A percentile compares a stretch with the other conserved stretches of the same genome.
phyloP scores from a whole-genome alignment of 2,797 vertebrate genomes.

The Rousettus madagascariensis region DNA sequence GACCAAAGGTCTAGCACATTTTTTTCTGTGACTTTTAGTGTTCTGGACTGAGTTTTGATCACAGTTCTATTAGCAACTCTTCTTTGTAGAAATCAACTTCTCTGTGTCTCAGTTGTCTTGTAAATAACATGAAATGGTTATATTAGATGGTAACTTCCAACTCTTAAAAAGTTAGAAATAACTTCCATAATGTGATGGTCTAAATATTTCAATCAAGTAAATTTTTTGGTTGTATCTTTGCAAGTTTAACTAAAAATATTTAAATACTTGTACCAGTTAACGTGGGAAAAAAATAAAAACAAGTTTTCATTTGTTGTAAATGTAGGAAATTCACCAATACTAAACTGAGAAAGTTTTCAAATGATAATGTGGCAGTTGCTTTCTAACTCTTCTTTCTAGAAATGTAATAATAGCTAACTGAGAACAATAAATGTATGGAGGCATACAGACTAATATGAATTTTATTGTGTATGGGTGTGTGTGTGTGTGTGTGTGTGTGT shows the following conservation, averaged over 20 bases:
- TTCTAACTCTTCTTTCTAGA: neutral
- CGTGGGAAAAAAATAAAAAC: neutral
- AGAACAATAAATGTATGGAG: neutral
- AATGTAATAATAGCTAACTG: neutral
- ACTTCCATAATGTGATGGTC: neutral
- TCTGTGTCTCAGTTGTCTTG: neutral
- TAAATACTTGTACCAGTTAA: neutral
- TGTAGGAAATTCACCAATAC: neutral
- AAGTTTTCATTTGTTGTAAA: neutral
- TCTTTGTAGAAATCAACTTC: neutral
- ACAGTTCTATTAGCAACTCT: neutral
- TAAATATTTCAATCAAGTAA: neutral
- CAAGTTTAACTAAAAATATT: neutral
- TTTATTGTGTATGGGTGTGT: neutral
- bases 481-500: neutral
- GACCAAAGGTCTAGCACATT: neutral
- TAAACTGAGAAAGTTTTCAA: neutral
- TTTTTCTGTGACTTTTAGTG: constrained; percentile 27
- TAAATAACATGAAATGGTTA: neutral
- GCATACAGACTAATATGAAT: neutral
- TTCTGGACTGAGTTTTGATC: neutral
- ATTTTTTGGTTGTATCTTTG: neutral
- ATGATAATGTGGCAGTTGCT: neutral
- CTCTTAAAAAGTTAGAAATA: neutral
- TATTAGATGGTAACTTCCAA: neutral